These are phyloP conservation scores for Formica exsecta DNA, from an alignment of 1,140 invertebrate species.

Conservation along the genomic window DNA sequence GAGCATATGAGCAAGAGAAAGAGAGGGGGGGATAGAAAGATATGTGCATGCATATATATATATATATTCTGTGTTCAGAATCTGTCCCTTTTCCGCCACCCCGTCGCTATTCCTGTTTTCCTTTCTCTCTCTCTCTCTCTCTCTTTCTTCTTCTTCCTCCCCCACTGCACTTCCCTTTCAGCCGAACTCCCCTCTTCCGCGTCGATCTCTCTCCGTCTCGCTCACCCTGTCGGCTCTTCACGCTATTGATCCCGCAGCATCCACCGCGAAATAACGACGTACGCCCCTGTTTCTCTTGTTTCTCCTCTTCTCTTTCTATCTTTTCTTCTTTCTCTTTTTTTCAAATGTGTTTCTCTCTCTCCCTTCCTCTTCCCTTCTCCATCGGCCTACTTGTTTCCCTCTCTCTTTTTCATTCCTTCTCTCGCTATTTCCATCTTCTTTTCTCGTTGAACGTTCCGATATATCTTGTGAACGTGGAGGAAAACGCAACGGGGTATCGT, in stretches of 20 bases:
- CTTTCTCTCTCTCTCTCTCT: slow-evolving; percentile 63
- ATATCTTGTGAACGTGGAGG: slow-evolving; percentile 20
- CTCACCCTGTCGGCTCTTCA: slow-evolving; percentile 79
- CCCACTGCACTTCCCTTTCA: slow-evolving; percentile 67
- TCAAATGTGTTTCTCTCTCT: neutral
- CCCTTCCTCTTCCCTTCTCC: slow-evolving; percentile 4
- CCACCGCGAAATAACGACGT: slow-evolving; percentile 87
- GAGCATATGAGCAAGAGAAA: neutral
- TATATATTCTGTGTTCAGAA: neutral
- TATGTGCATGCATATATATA: too few relatives aligned
- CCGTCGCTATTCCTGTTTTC: slow-evolving; percentile 43
- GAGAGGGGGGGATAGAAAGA: slow-evolving; percentile 35
- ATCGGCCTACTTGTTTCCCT: slow-evolving; percentile 19
- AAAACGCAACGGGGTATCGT: slow-evolving; percentile 22
- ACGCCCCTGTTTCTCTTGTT: slow-evolving; percentile 76
- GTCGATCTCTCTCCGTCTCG: slow-evolving; percentile 68
- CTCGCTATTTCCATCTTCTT: slow-evolving; percentile 12
- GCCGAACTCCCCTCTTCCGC: slow-evolving; percentile 68
- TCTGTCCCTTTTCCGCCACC: slow-evolving; percentile 44
- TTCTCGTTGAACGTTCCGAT: slow-evolving; percentile 24
- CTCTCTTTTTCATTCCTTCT: slow-evolving; percentile 40
- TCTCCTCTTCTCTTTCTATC: slow-evolving; percentile 37
- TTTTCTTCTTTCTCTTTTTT: slow-evolving; percentile 22
- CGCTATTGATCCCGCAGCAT: slow-evolving; percentile 87
- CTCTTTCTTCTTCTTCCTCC: slow-evolving; percentile 64